Base-by-base conservation (phyloP, 2,888 invertebrate genomes). In the Scaptomyza cyrtandrae region DNA sequence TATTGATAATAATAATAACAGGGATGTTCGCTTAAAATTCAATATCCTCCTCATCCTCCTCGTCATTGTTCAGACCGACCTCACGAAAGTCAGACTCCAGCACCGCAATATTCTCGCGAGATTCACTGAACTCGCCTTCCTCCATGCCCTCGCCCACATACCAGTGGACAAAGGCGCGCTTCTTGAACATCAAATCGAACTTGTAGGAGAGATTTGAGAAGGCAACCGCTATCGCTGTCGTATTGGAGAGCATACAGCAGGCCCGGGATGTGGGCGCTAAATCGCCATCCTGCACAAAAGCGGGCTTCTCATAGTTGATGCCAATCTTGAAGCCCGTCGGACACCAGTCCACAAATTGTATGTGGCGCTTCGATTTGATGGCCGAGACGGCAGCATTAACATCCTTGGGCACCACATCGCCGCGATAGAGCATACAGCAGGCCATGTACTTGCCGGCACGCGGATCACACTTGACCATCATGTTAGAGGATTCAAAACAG, bases 311-410 rank as follows among this genome's bases (percentile, higher is more conserved):
- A 93, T 96, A 96, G 93, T 97, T 96, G 86, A 97, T 96, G 73
- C 96, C 96, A 29, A 96, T 96, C 93, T 97, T 97, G 90, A 98
- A 98, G 0, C 98, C 98, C 7, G 98, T 98, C 2, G 98, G 98
- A 90, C 97, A 97, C 97, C 97, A 98, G 89, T 98, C 97, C n/a
- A 98, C 98, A 89, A 98, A 98, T 74, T 96, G 95, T 58, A 98
- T 96, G 54, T 94, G 94, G 80, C 95, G 94, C 78, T 95, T 94
- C 0, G 94, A 94, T 91, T 97, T 97, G 93, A 97, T 95, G 54
- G 94, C 94, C 0, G 96, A 95, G 58, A 97, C 96, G 13, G 96
- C 95, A 0, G 95, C 95, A 90, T 98, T 98, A 7, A 98, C 97
- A 89, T 98, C 98, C 90, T 96, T 96, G 0, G 96, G 96, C 31